Conservation (phyloP, 2,888 invertebrate species). For the Cerastis rubricosa region DNA sequence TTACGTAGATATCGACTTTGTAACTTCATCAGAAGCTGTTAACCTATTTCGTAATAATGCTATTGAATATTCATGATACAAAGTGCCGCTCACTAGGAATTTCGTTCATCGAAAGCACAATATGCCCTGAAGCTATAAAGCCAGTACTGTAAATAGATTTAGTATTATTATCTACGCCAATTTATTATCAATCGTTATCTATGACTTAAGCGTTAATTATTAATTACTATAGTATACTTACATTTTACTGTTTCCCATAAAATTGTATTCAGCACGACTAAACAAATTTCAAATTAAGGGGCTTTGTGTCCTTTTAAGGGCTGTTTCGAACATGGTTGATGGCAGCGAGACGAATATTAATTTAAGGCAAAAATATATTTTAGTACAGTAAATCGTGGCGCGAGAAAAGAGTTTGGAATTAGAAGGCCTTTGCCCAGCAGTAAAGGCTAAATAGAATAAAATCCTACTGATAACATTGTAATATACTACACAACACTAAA, state of each 20-base stretch:
- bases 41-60: slow-evolving; percentile 12
- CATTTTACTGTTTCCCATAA: slow-evolving; percentile 40
- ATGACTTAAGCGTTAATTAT: slow-evolving; percentile 22
- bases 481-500: neutral
- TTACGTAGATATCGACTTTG: neutral
- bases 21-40: slow-evolving; percentile 1
- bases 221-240: slow-evolving; percentile 22
- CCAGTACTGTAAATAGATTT: slow-evolving; percentile 33
- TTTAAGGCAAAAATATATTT: slow-evolving; percentile 4
- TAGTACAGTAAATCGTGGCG: neutral
- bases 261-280: slow-evolving; percentile 28
- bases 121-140: slow-evolving; percentile 11
- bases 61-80: neutral
- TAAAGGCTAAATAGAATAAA: no score
- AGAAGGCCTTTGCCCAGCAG: neutral
- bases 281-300: slow-evolving; percentile 21
- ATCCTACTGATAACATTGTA: neutral
- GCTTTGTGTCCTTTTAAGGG: slow-evolving; percentile 31
- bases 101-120: slow-evolving; percentile 13
- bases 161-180: slow-evolving; percentile 32
- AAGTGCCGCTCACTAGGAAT: slow-evolving; percentile 21
- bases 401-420: neutral
- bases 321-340: neutral
- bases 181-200: slow-evolving; percentile 37
- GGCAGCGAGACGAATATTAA: slow-evolving; percentile 11